Base-by-base conservation (phyloP, 2,888 invertebrate genomes). In the Hirtodrosophila trivittata region DNA sequence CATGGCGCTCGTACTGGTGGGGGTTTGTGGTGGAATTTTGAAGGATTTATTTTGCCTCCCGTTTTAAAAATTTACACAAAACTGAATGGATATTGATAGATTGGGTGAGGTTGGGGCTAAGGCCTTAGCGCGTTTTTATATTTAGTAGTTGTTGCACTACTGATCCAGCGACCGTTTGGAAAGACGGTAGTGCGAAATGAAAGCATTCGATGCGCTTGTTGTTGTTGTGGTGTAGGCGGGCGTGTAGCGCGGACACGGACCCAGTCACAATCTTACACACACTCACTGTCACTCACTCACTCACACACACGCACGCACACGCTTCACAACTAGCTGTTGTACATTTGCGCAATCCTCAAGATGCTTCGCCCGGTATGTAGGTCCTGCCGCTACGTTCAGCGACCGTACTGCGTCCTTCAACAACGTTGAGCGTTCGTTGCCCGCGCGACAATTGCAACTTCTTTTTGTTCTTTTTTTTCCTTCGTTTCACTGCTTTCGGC, bases 11-110 rank as follows among this genome's bases (percentile, higher is more conserved):
- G 77, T 62, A 28, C 65, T 71, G 21, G 76, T 68, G 41, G 86
- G 86, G 33, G 80, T 86, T 88, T 89, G 88, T 69, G 89, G 88
- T 65, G 89, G 87, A 88, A 88, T 89, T 76, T 88, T 88, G 89
- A 77, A 50, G 54, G 57, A 52, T 75, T 77, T 41, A 38, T 6
- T 35, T 18, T 12, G 50, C 38, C 41, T 33, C 28, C 33, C 14
- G 14, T 16, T 33, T 52, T 16, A 18, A 33, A 32, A 14, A 39
- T 30, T 8, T 16, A 4, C 47, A 25, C 55, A 64, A n/a, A n/a
- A 68, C 43, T 42, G 45, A 49, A 32, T 50, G 50, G 26, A 5
- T 13, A 37, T 33, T 25, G 60, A 37, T 35, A 16, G 38, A 12
- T 51, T 30, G 52, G 30, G 41, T 28, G 33, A 32, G 33, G 50